phyloP scores from a whole-genome alignment of 2,797 vertebrate species.

The Heliangelus exortis region DNA sequence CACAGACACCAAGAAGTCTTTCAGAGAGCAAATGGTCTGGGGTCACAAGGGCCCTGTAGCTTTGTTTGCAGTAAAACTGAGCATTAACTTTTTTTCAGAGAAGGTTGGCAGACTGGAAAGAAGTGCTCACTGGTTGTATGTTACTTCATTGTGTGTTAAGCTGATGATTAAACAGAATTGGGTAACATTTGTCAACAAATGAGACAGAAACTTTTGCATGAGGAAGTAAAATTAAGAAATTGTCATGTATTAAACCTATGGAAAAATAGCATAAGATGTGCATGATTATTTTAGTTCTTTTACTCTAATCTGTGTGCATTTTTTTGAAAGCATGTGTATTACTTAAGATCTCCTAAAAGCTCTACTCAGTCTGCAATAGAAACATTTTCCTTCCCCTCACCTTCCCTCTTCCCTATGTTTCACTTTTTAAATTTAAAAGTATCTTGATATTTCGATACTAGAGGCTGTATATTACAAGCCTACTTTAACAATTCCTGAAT shows the following conservation, averaged over 20 bases:
- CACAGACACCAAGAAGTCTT: not conserved
- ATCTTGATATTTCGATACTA: not conserved
- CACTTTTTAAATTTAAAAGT: not conserved
- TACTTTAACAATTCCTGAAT: not conserved
- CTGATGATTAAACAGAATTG: constrained; percentile 55
- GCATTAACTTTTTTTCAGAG: constrained; percentile 21
- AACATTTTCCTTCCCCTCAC: not conserved
- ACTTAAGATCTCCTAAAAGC: not conserved
- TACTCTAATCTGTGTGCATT: not conserved
- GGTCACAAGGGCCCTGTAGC: not conserved
- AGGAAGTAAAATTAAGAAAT: constrained; percentile 14
- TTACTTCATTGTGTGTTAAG: constrained; percentile 37
- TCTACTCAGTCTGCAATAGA: not conserved
- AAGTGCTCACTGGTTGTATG: not conserved
- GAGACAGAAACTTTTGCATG: not conserved
- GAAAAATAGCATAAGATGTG: not conserved
- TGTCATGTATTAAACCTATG: not conserved
- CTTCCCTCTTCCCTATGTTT: not conserved
- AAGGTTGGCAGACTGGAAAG: not conserved
- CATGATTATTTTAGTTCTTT: not conserved
- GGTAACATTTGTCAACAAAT: constrained; percentile 58
- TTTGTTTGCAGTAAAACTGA: constrained; percentile 52
- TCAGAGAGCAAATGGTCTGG: not conserved
- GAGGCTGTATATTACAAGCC: not conserved
- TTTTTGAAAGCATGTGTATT: not conserved